A percentile compares a stretch with the other conserved stretches of the same genome.
Conservation (phyloP, 2,113 vertebrate species). For the Nothocercus nigrocapillus region DNA sequence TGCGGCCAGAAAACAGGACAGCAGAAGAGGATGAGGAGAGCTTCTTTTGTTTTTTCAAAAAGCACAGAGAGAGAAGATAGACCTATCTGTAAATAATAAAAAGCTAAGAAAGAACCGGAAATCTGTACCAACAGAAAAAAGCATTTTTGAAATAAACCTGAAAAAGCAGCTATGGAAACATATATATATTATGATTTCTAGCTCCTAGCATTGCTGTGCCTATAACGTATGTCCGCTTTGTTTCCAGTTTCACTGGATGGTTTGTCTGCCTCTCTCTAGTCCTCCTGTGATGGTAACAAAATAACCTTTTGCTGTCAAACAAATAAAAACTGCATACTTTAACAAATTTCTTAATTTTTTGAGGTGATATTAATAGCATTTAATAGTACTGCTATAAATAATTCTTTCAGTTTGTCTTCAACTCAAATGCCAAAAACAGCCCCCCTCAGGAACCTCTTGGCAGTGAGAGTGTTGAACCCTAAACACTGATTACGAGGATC, state of each 20-base stretch:
- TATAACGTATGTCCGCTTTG: too few relatives aligned
- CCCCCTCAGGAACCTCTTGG: fast-evolving
- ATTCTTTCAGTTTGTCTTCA: not conserved
- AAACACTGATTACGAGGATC: not conserved
- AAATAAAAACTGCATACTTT: not conserved
- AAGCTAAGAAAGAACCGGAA: not conserved
- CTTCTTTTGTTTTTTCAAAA: not conserved
- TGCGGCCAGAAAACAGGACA: not conserved
- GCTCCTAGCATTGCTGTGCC: not conserved
- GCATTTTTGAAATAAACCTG: not conserved
- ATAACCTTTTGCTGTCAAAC: not conserved
- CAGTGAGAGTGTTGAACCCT: not conserved
- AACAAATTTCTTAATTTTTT: not conserved
- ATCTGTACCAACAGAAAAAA: not conserved
- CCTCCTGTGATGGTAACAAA: not conserved
- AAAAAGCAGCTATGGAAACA: not conserved
- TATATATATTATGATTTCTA: not conserved
- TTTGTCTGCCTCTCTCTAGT: not conserved
- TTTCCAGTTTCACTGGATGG: not conserved
- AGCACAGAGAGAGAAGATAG: not conserved
- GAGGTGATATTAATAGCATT: not conserved
- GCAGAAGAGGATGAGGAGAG: not conserved
- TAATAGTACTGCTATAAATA: not conserved
- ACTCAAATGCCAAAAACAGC: not conserved
- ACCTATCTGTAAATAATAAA: not conserved